These are phyloP conservation scores for Leptinotarsa haldemani DNA, from an alignment of 2,888 invertebrate genomes.

Conservation along the genomic window DNA sequence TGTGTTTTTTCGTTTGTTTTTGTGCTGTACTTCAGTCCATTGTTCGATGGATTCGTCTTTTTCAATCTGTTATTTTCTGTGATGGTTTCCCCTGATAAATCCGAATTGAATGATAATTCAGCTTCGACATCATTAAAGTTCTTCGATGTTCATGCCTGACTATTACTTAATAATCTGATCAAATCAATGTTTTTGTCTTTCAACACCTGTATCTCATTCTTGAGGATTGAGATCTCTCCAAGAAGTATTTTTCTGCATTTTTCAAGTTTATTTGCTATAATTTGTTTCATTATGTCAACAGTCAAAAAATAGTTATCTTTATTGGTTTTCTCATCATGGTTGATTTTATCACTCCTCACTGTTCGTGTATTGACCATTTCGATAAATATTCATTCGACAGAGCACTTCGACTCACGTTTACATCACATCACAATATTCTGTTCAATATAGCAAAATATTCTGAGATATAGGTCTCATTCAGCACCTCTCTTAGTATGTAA, in stretches of 20 bases:
- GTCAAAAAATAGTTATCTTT: not conserved
- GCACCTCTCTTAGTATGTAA: too few species aligned
- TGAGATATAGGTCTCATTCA: too few species aligned
- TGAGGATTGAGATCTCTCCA: conserved; percentile 15
- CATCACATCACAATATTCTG: too few species aligned
- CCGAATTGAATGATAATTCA: not conserved
- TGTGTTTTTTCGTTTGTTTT: conserved; percentile 14
- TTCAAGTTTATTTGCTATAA: conserved; percentile 12
- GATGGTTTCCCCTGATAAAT: conserved; percentile 1
- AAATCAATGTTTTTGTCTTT: conserved; percentile 10
- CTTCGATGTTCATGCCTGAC: not conserved
- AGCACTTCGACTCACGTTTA: too few species aligned
- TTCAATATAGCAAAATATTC: too few species aligned
- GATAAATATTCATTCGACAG: not conserved
- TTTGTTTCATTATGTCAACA: conserved; percentile 12
- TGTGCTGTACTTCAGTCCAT: conserved; percentile 7
- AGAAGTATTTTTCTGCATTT: conserved; percentile 2
- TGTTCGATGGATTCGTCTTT: conserved; percentile 4
- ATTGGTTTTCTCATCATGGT: conserved; percentile 1
- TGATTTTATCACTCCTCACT: not conserved
- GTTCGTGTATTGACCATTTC: conserved; percentile 1
- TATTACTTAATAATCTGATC: conserved; percentile 15
- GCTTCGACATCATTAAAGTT: not conserved
- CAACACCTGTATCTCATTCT: not conserved
- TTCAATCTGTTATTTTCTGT: conserved; percentile 11